Conservation (phyloP, 1,140 invertebrate genomes). For the Linepithema humile region DNA sequence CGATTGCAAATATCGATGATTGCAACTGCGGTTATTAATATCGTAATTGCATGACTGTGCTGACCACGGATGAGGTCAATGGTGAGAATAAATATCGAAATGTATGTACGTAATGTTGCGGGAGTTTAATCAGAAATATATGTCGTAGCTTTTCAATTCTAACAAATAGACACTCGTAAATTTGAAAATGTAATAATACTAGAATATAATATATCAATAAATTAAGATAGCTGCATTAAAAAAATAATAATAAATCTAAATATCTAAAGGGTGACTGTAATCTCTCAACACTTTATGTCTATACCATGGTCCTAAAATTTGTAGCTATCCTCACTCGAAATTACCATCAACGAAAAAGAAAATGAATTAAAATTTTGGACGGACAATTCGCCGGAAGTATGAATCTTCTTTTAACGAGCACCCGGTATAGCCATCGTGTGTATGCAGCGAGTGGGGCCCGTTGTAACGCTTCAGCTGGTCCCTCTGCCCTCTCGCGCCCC, state of each 20-base stretch:
- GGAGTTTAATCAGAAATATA: too few relatives aligned
- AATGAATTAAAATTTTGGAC: too few relatives aligned
- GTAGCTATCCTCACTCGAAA: too few relatives aligned
- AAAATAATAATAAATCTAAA: too few relatives aligned
- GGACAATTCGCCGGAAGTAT: background rate
- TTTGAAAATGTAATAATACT: background rate
- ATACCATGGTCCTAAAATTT: too few relatives aligned
- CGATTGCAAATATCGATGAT: background rate
- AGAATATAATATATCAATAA: too few relatives aligned
- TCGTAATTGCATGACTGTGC: constrained; percentile 25
- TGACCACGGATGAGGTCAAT: background rate
- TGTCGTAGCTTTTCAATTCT: background rate
- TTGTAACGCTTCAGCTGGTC: constrained; percentile 79
- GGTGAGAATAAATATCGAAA: background rate
- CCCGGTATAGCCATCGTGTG: constrained; percentile 69
- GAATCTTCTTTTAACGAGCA: constrained; percentile 62
- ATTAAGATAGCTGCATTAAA: too few relatives aligned
- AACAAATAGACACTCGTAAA: background rate
- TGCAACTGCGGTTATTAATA: constrained; percentile 23
- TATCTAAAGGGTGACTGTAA: too few relatives aligned
- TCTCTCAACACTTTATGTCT: too few relatives aligned
- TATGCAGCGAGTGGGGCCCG: constrained; percentile 76
- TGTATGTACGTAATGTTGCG: background rate
- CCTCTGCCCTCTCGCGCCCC: constrained; percentile 52
- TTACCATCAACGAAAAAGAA: too few relatives aligned